phyloP scores from a whole-genome alignment of 2,113 vertebrate species.

The Candoia aspera region DNA sequence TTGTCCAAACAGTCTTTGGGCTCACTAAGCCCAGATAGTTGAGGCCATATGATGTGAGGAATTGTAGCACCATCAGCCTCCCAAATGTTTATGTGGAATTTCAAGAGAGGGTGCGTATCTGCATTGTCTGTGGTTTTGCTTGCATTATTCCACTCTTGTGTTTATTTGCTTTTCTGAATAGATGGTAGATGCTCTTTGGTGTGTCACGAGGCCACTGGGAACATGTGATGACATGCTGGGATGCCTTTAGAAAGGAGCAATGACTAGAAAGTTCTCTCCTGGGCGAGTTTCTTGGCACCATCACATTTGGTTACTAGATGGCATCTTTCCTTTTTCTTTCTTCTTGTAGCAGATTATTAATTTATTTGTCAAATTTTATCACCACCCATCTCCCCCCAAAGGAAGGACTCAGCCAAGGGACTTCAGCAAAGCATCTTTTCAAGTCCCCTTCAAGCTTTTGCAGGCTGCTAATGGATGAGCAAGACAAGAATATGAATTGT shows the following conservation, averaged over 20 bases:
- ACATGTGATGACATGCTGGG: not conserved
- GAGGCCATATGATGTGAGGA: not conserved
- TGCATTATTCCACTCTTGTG: not conserved
- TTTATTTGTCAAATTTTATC: no score
- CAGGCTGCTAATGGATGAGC: constrained; percentile 2
- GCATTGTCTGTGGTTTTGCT: not conserved
- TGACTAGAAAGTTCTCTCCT: constrained; percentile 2
- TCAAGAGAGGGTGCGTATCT: not conserved
- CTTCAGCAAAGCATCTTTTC: constrained; percentile 2
- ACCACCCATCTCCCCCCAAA: no score
- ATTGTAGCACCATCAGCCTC: not conserved
- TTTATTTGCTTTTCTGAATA: constrained; percentile 1
- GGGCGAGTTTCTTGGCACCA: not conserved
- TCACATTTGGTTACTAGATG: not conserved
- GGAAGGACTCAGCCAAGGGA: no score
- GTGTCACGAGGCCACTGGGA: not conserved
- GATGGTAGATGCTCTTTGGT: not conserved
- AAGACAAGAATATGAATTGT: not conserved
- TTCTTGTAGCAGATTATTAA: constrained; percentile 16
- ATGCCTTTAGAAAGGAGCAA: constrained; percentile 3
- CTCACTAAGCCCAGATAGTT: not conserved
- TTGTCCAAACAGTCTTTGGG: not conserved
- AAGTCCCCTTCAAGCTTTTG: not conserved
- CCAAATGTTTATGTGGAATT: not conserved
- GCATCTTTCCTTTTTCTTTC: constrained; percentile 12